These are phyloP conservation scores for Hippoglossus hippoglossus DNA, from an alignment of 2,797 vertebrate species.

Conservation along the genomic window DNA sequence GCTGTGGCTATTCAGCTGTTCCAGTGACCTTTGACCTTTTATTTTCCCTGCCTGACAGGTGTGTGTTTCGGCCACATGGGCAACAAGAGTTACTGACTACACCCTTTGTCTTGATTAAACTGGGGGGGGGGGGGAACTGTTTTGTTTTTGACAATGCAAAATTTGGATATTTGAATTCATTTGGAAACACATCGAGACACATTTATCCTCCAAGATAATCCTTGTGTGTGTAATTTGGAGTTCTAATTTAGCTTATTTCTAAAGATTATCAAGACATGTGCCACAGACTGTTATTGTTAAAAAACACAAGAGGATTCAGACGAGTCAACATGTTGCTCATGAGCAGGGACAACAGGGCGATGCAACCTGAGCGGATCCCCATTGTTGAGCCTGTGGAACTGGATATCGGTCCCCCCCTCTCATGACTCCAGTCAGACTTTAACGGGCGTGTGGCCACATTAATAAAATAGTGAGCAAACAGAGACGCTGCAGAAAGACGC, in stretches of 20 bases:
- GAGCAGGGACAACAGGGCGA: constrained; percentile 66
- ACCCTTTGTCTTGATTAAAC: background rate
- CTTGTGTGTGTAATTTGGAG: background rate
- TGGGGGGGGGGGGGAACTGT: background rate
- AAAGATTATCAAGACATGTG: constrained; percentile 1
- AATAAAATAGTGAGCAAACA: constrained; percentile 89
- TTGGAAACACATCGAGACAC: background rate
- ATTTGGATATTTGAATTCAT: background rate
- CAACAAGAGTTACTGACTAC: background rate
- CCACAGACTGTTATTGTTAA: constrained; percentile 10
- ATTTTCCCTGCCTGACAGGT: constrained; percentile 42
- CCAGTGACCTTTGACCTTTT: constrained; percentile 43
- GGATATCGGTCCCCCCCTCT: constrained; percentile 74
- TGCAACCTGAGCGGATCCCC: constrained; percentile 79
- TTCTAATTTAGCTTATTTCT: background rate
- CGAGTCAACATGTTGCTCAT: constrained; percentile 67
- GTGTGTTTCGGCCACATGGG: constrained; percentile 12
- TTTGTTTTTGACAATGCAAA: background rate
- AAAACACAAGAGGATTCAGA: constrained; percentile 50
- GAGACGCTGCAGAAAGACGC: constrained; percentile 76
- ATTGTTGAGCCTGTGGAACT: constrained; percentile 84
- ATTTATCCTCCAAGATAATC: background rate
- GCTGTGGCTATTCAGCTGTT: constrained; percentile 64
- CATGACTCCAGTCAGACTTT: constrained; percentile 81
- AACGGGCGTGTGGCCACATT: constrained; percentile 87